Percentiles rank a stretch among this genome's conserved stretches.
phyloP scores from a whole-genome alignment of 2,888 invertebrate species.

The Leptopterna dolabrata region DNA sequence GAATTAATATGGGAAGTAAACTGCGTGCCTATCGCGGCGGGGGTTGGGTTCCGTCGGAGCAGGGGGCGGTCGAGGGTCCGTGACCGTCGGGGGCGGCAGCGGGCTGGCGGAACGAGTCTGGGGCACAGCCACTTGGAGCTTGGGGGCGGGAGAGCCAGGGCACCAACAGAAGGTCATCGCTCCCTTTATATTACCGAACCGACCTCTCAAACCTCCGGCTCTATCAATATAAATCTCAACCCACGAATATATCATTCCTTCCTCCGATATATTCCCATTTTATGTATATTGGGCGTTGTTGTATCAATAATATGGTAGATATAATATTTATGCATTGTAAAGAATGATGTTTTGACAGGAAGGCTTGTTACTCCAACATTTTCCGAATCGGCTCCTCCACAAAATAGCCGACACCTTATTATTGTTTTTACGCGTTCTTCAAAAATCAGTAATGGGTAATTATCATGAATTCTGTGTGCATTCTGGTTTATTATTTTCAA shows the following conservation, averaged over 20 bases:
- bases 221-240: background rate
- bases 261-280: background rate
- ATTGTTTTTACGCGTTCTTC: too few species aligned
- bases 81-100: background rate
- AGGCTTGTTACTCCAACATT: background rate
- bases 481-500: too few species aligned
- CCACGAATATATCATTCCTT: background rate
- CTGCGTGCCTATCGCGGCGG: slow-evolving; percentile 2
- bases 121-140: background rate
- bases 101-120: background rate
- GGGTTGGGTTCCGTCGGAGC: too few species aligned
- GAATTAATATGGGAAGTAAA: slow-evolving; percentile 23
- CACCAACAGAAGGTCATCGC: slow-evolving; percentile 10
- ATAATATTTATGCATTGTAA: background rate
- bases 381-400: background rate
- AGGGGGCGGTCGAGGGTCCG: too few species aligned
- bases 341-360: background rate
- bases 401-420: too few species aligned
- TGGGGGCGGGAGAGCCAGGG: background rate
- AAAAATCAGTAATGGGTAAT: too few species aligned
- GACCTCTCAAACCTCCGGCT: background rate
- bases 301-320: background rate
- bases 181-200: slow-evolving; percentile 2
- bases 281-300: background rate
- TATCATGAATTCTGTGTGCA: too few species aligned